Conservation (phyloP, 2,113 vertebrate species). For the Psophia crepitans region DNA sequence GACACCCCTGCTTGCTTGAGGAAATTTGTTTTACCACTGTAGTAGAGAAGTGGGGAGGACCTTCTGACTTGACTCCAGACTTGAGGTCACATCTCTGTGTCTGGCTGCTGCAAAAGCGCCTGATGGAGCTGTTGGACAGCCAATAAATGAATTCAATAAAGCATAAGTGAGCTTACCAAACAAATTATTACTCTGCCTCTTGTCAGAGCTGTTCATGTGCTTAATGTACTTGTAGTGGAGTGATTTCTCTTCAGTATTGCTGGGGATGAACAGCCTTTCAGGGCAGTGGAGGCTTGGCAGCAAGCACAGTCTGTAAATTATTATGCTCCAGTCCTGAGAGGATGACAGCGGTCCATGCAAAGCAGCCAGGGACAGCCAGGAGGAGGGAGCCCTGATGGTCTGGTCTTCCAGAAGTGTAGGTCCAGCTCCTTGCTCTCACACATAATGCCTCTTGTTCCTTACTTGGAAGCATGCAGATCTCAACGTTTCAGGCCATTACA, state of each 20-base stretch:
- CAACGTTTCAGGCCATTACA: rapidly evolving
- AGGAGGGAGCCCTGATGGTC: not conserved
- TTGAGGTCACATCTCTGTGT: not conserved
- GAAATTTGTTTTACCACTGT: not conserved
- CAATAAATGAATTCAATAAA: not conserved
- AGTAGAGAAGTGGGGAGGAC: not conserved
- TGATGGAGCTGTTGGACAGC: not conserved
- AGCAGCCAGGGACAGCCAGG: not conserved
- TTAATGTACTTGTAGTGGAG: not conserved
- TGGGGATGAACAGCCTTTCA: not conserved
- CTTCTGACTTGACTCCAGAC: not conserved
- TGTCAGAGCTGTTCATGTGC: not conserved
- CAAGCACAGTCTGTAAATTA: not conserved
- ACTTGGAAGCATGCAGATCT: not conserved
- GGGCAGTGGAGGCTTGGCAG: not conserved
- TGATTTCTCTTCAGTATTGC: not conserved
- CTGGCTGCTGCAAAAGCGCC: not conserved
- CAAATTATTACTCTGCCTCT: conserved; percentile 13
- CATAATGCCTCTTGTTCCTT: not conserved
- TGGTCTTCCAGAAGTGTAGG: not conserved
- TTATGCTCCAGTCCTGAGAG: not conserved
- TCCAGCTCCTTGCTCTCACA: not conserved
- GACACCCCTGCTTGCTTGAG: not conserved
- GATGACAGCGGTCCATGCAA: rapidly evolving
- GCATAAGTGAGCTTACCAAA: not conserved